Percentiles rank a stretch among this genome's conserved stretches.
Evolutionary conservation across 64 coral and sea anemone species (phyloP).

Genomic region (Montipora foliosa): DNA sequence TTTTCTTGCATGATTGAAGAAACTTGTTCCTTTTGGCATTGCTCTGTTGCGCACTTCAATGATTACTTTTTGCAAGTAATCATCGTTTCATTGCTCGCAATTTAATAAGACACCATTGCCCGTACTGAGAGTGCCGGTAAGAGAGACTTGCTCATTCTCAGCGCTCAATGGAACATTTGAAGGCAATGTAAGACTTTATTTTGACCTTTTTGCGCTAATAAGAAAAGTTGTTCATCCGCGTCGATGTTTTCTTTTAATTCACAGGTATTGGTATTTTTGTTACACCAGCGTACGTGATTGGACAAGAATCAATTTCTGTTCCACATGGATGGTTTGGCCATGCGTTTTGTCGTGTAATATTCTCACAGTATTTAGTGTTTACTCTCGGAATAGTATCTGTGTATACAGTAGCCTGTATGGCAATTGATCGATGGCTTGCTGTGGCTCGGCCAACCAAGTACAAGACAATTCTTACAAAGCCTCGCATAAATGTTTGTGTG

Average conservation of each 20-base stretch:
- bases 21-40: too few species aligned
- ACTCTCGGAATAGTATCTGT: conserved; percentile 90
- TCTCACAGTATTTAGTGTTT: conserved; percentile 87
- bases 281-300: conserved; percentile 80
- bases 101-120: too few species aligned
- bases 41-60: too few species aligned
- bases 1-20: too few species aligned
- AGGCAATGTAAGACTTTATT: too few species aligned
- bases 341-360: conserved; percentile 79
- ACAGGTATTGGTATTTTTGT: conserved; percentile 80
- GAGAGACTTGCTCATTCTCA: too few species aligned
- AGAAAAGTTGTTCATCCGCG: too few species aligned
- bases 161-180: too few species aligned
- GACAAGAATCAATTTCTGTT: conserved; percentile 46
- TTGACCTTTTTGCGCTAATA: too few species aligned
- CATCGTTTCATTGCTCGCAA: too few species aligned
- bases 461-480: conserved; percentile 64
- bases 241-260: neutral
- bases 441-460: conserved; percentile 83
- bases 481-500: conserved; percentile 63
- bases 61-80: too few species aligned
- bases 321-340: conserved; percentile 68
- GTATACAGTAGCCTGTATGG: conserved; percentile 86
- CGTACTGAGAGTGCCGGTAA: too few species aligned
- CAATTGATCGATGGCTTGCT: conserved; percentile 85